Evolutionary conservation across 2,113 vertebrate genomes (phyloP).

Genomic region (Rhadina sibilatrix): DNA sequence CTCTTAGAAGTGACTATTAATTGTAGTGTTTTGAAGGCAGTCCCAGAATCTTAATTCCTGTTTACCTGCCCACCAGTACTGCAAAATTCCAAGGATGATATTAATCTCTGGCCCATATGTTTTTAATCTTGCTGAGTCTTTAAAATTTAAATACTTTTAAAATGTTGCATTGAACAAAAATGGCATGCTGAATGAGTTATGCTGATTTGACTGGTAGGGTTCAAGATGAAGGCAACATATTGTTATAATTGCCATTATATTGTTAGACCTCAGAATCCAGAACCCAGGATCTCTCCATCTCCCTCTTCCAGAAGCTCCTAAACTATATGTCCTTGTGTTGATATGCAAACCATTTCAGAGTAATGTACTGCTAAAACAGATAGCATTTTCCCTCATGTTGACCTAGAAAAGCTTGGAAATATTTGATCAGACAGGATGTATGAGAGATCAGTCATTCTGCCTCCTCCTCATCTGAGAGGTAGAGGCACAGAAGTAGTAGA

Average conservation of each 20-base stretch:
- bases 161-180: background rate
- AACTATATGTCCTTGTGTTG: background rate
- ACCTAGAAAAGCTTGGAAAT: background rate
- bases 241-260: background rate
- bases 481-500: background rate
- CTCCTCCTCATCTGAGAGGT: background rate
- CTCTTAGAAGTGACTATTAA: background rate
- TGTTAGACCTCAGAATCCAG: background rate
- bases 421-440: background rate
- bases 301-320: background rate
- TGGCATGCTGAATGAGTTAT: background rate
- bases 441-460: background rate
- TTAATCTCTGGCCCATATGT: background rate
- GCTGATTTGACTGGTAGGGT: background rate
- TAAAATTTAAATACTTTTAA: background rate
- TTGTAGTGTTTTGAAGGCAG: background rate
- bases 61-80: background rate
- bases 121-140: background rate
- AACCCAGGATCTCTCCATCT: background rate
- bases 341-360: background rate
- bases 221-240: background rate
- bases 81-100: background rate
- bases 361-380: background rate
- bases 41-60: background rate
- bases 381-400: background rate